phyloP scores from a whole-genome alignment of 1,140 invertebrate genomes.

The Globodera rostochiensis region DNA sequence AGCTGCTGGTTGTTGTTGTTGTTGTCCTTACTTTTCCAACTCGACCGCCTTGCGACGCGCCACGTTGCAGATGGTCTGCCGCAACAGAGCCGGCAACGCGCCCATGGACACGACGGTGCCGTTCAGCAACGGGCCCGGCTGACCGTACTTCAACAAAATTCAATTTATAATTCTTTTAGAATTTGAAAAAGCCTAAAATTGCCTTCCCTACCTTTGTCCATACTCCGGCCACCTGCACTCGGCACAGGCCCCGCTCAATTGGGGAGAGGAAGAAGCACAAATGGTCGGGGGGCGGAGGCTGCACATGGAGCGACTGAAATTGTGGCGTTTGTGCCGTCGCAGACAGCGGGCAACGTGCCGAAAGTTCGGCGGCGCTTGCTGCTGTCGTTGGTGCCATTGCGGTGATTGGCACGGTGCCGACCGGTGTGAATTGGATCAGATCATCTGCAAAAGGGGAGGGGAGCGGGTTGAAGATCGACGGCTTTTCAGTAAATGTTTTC shows the following conservation, averaged over 20 bases:
- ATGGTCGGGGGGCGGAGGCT: slow-evolving; percentile 11
- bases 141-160: slow-evolving; percentile 28
- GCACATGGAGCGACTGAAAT: background rate
- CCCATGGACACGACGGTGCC: slow-evolving; percentile 45
- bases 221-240: slow-evolving; percentile 45
- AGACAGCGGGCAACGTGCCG: background rate
- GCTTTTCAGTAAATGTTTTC: no score
- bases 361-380: background rate
- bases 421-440: slow-evolving; percentile 19
- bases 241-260: slow-evolving; percentile 41
- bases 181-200: background rate
- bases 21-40: slow-evolving; percentile 47
- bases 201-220: slow-evolving; percentile 39
- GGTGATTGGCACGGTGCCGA: background rate
- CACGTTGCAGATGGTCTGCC: slow-evolving; percentile 46
- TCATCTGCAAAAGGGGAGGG: background rate
- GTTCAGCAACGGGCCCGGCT: slow-evolving; percentile 53
- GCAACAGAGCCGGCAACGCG: slow-evolving; percentile 35
- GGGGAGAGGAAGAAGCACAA: slow-evolving; percentile 40
- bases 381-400: background rate
- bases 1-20: no score
- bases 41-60: slow-evolving; percentile 47
- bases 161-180: background rate
- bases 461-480: no score
- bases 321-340: background rate